Evolutionary conservation across 2,113 vertebrate species (phyloP).

Genomic region (Cololabis saira): DNA sequence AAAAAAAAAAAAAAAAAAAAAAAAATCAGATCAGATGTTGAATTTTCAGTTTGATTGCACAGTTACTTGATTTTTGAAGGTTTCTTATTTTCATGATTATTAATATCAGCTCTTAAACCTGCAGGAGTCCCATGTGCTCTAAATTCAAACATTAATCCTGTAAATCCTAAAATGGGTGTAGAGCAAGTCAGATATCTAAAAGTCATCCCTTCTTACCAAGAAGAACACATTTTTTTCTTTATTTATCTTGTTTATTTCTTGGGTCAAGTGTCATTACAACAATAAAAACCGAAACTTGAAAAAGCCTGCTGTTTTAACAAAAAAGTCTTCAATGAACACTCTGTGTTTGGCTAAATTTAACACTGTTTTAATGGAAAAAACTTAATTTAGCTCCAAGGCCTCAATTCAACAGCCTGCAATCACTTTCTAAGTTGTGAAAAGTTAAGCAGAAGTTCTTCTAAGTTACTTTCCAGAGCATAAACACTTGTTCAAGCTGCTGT

Average conservation of each 20-base stretch:
- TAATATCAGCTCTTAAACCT: too few relatives aligned
- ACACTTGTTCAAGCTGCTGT: slow-evolving; percentile 40
- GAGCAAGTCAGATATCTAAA: too few relatives aligned
- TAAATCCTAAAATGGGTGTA: too few relatives aligned
- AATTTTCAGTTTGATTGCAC: too few relatives aligned
- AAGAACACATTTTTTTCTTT: too few relatives aligned
- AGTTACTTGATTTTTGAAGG: too few relatives aligned
- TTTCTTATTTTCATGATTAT: too few relatives aligned
- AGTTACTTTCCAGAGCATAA: slow-evolving; percentile 43
- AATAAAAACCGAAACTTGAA: neutral
- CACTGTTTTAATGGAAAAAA: neutral
- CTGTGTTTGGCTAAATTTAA: neutral
- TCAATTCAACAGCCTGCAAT: neutral
- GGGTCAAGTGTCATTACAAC: neutral
- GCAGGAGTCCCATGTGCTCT: too few relatives aligned
- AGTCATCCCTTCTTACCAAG: too few relatives aligned
- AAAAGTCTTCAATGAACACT: neutral
- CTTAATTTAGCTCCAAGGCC: neutral
- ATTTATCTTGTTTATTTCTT: neutral
- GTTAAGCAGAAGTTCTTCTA: slow-evolving; percentile 51
- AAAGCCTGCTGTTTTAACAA: neutral
- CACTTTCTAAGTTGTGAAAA: neutral
- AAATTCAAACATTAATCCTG: too few relatives aligned
- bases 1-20: too few relatives aligned
- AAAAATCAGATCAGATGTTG: too few relatives aligned